Evolutionary conservation across 37 sponge, comb jelly and placozoan species (phyloP).

Genomic region (Beroe forskalii): DNA sequence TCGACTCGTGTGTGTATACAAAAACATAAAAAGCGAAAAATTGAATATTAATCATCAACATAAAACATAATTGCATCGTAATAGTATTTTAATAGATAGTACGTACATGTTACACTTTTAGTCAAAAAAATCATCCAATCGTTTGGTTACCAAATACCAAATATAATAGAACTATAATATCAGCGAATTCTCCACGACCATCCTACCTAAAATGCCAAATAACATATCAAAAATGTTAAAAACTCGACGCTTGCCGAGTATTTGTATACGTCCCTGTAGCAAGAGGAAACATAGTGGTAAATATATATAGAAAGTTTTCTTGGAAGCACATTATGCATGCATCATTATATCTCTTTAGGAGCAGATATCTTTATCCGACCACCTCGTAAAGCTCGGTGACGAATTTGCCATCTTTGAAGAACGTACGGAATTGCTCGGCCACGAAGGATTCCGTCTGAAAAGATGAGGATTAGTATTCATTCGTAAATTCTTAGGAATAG

Average conservation of each 20-base stretch:
- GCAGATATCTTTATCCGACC: not conserved
- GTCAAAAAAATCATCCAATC: not conserved
- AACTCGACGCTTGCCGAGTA: no score
- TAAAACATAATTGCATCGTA: not conserved
- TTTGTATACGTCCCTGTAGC: no score
- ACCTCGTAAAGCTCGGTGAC: constrained; percentile 60
- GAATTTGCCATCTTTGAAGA: constrained; percentile 8
- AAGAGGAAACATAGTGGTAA: no score
- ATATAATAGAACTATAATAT: no score
- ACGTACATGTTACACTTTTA: not conserved
- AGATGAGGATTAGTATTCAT: not conserved
- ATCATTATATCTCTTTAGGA: not conserved
- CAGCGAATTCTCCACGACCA: no score
- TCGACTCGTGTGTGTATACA: not conserved
- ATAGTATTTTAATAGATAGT: not conserved
- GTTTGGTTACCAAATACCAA: no score
- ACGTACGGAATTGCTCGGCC: constrained; percentile 44
- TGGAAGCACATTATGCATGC: constrained; percentile 58
- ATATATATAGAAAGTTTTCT: no score
- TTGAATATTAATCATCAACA: constrained; percentile 18
- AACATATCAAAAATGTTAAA: not conserved
- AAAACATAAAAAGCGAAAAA: constrained; percentile 58
- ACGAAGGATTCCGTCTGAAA: constrained; percentile 52
- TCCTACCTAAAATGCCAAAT: not conserved
- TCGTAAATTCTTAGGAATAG: no score